Evolutionary conservation across 1,140 invertebrate genomes (phyloP).

Genomic region (Ylistrum balloti): DNA sequence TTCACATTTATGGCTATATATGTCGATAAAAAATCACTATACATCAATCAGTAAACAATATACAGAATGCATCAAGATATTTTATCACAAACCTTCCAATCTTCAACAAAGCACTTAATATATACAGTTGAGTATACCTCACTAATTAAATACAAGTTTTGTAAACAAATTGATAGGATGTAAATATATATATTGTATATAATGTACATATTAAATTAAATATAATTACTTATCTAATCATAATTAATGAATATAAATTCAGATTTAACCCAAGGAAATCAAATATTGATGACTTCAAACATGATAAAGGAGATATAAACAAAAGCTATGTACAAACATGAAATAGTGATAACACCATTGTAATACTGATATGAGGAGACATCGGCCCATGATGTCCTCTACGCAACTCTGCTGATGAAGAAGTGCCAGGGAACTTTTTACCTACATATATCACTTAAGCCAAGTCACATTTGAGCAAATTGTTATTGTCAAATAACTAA

Average conservation of each 20-base stretch:
- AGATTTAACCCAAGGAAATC: slow-evolving; percentile 6
- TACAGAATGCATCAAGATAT: not conserved
- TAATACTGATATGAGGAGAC: not conserved
- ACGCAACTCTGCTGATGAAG: too few species aligned
- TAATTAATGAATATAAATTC: not conserved
- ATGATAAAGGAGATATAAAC: not conserved
- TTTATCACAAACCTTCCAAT: slow-evolving; percentile 29
- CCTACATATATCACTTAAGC: not conserved
- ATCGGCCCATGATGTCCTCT: not conserved
- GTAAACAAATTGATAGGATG: not conserved
- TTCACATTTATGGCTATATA: not conserved
- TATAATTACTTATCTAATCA: not conserved
- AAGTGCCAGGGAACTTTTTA: not conserved
- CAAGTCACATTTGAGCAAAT: not conserved
- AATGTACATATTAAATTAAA: slow-evolving; percentile 40
- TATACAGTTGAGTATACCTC: not conserved
- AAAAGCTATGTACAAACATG: not conserved
- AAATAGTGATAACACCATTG: not conserved
- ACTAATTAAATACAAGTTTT: not conserved
- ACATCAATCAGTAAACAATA: not conserved
- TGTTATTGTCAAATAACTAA: not conserved
- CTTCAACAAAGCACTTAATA: slow-evolving; percentile 19
- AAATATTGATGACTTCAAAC: not conserved
- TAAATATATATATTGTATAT: not conserved
- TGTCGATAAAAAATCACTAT: not conserved